phyloP scores from a whole-genome alignment of 2,797 vertebrate species.

The Girardinus metallicus region DNA sequence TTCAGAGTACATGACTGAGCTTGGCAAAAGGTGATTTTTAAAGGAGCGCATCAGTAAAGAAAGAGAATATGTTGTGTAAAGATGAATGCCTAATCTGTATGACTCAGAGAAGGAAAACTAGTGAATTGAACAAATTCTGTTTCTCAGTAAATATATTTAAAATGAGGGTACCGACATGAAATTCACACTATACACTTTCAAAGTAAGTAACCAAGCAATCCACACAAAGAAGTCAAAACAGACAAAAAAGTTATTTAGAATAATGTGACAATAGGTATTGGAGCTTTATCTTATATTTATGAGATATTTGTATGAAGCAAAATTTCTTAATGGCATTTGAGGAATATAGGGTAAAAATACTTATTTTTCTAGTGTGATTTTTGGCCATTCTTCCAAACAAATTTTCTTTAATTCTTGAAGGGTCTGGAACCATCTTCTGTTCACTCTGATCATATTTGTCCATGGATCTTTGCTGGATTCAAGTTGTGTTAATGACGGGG shows the following conservation, averaged over 20 bases:
- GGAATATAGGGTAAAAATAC: background rate
- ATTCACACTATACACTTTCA: background rate
- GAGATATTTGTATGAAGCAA: background rate
- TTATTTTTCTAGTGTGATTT: background rate
- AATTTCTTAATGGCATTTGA: background rate
- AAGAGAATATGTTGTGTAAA: background rate
- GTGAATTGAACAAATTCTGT: background rate
- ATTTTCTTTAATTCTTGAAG: background rate
- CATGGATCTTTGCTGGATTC: conserved; percentile 4
- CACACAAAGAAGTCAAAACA: background rate
- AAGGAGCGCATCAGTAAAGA: background rate
- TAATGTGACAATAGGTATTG: background rate
- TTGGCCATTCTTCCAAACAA: background rate
- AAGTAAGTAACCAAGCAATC: background rate
- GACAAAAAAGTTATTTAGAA: background rate
- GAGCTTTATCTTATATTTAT: background rate
- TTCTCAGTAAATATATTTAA: background rate
- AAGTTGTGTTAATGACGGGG: background rate
- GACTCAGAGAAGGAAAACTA: background rate
- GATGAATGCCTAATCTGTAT: background rate
- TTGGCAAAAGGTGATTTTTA: conserved; percentile 63
- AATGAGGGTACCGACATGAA: background rate
- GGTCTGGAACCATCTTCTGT: background rate
- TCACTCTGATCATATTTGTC: no score
- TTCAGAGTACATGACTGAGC: conserved; percentile 59